Percentiles rank a stretch among this genome's conserved stretches.
Evolutionary conservation across 2,113 vertebrate species (phyloP).

Genomic region (Albula glossodonta): DNA sequence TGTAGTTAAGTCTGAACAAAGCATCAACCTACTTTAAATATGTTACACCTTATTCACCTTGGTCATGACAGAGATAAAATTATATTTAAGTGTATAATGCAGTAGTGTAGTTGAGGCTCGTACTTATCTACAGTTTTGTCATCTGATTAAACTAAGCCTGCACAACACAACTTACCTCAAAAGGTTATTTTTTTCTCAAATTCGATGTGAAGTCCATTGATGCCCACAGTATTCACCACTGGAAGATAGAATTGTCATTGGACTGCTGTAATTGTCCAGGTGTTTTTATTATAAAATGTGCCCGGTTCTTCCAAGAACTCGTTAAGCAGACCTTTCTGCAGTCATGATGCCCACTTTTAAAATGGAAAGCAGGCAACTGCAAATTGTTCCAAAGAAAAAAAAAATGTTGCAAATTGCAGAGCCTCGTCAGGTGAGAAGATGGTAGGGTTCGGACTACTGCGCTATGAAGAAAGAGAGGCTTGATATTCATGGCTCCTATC

Average conservation of each 20-base stretch:
- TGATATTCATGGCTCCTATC: too few relatives aligned
- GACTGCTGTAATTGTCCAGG: not conserved
- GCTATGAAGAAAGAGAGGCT: too few relatives aligned
- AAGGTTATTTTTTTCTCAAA: not conserved
- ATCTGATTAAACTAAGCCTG: not conserved
- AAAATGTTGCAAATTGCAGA: slow-evolving; percentile 1
- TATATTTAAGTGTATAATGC: not conserved
- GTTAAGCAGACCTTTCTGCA: not conserved
- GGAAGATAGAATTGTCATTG: slow-evolving; percentile 4
- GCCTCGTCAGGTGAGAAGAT: not conserved
- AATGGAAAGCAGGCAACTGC: not conserved
- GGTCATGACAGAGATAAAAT: not conserved
- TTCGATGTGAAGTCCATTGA: slow-evolving; percentile 6
- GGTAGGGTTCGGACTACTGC: not conserved
- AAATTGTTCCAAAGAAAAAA: not conserved
- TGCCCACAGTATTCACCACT: slow-evolving; percentile 3
- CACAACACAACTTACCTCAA: not conserved
- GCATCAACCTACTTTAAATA: not conserved
- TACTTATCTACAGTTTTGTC: not conserved
- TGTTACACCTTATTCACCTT: not conserved
- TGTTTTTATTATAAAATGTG: not conserved
- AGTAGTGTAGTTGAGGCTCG: not conserved
- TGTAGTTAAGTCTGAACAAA: too few relatives aligned
- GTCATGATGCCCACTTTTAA: not conserved
- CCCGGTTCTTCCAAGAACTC: not conserved